Evolutionary conservation across 2,797 vertebrate species (phyloP).

Genomic region (Acanthis flammea): DNA sequence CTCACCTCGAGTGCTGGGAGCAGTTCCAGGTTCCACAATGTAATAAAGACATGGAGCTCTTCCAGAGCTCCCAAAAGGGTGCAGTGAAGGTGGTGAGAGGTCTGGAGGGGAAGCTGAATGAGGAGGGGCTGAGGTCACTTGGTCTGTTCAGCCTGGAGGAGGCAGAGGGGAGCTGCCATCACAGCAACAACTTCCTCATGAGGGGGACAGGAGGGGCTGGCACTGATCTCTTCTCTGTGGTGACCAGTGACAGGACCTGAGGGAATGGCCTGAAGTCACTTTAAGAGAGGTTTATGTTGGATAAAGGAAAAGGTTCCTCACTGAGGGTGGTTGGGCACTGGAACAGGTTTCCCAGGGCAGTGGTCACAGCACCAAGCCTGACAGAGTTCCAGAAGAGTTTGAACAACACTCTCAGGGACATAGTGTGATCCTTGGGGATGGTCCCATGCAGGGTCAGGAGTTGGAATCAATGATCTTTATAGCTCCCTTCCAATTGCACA

Average conservation of each 20-base stretch:
- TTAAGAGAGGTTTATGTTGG: no score
- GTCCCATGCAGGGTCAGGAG: neutral
- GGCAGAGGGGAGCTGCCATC: fast-evolving
- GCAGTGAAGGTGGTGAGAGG: neutral
- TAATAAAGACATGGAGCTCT: neutral
- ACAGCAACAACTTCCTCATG: neutral
- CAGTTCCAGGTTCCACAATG: neutral
- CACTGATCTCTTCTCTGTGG: no score
- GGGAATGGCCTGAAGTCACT: neutral
- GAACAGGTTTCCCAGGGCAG: neutral
- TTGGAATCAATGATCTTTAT: neutral
- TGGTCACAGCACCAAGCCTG: neutral
- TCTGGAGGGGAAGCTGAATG: neutral
- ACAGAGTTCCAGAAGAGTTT: no score
- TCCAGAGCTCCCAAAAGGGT: neutral
- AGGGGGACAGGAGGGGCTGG: neutral
- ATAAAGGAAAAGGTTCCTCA: neutral
- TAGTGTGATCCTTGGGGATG: no score
- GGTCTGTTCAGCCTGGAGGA: neutral
- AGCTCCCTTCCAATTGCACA: neutral
- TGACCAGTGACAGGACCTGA: neutral
- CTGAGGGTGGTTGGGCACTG: neutral
- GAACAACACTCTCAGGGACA: neutral
- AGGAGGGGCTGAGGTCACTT: neutral
- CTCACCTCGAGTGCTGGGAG: fast-evolving